Percentiles rank a stretch among this genome's conserved stretches.
Conservation (phyloP, 2,113 vertebrate species). For the Barnardius zonarius region DNA sequence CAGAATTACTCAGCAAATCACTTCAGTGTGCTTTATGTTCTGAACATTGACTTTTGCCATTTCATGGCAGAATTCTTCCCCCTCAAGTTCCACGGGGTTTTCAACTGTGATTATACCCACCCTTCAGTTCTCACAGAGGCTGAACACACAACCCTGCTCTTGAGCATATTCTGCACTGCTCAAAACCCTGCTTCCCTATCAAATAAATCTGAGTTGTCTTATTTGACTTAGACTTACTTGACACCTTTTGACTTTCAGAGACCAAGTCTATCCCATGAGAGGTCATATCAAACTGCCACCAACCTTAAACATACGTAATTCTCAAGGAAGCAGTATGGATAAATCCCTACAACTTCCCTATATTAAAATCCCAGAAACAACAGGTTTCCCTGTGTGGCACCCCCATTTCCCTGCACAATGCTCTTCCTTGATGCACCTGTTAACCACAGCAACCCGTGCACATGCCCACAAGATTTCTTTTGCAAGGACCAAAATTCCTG, state of each 20-base stretch:
- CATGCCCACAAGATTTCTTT: background rate
- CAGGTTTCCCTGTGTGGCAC: background rate
- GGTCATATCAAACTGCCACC: rapidly evolving
- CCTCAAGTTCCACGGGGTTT: background rate
- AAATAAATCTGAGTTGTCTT: too few species aligned
- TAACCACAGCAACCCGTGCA: background rate
- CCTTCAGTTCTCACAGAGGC: background rate
- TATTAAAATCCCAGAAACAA: background rate
- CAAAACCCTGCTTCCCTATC: background rate
- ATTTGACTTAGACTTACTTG: background rate
- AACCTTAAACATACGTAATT: background rate
- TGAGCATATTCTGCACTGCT: background rate
- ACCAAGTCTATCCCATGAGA: background rate
- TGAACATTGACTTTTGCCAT: background rate
- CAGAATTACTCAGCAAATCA: background rate
- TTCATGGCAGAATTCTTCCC: rapidly evolving
- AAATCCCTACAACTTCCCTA: background rate
- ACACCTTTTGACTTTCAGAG: background rate
- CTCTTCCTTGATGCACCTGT: background rate
- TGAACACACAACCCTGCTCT: background rate
- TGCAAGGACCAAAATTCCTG: background rate
- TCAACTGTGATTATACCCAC: rapidly evolving
- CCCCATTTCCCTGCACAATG: too few species aligned
- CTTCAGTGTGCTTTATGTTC: background rate
- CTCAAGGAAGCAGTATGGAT: background rate